These are phyloP conservation scores for Xyrauchen texanus DNA, from an alignment of 2,113 vertebrate genomes.

Conservation along the genomic window DNA sequence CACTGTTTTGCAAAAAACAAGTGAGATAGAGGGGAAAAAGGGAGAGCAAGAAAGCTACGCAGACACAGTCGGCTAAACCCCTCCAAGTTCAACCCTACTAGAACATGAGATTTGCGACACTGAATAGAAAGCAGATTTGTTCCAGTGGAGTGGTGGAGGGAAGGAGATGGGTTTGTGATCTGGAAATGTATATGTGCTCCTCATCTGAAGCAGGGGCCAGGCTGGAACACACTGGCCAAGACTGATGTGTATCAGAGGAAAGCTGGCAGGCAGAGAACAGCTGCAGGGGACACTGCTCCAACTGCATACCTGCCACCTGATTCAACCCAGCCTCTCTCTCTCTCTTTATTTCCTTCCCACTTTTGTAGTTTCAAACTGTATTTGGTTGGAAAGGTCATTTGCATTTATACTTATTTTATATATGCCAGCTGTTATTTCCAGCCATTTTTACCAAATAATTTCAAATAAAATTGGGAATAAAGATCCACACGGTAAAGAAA, in stretches of 20 bases:
- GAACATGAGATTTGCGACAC: constrained; percentile 50
- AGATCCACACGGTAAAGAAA: no score
- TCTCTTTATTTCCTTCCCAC: constrained; percentile 35
- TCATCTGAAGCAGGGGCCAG: constrained; percentile 21
- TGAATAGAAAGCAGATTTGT: constrained; percentile 61
- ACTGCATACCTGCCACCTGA: constrained; percentile 33
- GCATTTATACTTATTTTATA: no score
- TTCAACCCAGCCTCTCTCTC: constrained; percentile 4
- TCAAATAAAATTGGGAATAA: no score
- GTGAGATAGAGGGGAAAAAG: neutral
- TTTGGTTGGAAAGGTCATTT: neutral
- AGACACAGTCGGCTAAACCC: constrained; percentile 47
- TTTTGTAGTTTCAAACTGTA: constrained; percentile 36
- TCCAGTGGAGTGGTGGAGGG: constrained; percentile 43
- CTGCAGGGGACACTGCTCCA: constrained; percentile 32
- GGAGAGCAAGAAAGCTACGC: constrained; percentile 31
- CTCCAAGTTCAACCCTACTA: constrained; percentile 46
- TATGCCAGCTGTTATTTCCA: no score
- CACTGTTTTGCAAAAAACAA: neutral
- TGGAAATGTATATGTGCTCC: constrained; percentile 47
- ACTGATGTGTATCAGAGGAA: constrained; percentile 54
- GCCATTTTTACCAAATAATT: no score
- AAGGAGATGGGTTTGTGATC: constrained; percentile 44
- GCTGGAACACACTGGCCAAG: constrained; percentile 33
- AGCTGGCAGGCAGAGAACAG: constrained; percentile 43